Evolutionary conservation across 2,888 invertebrate species (phyloP).

Genomic region (Tenthredo notha): DNA sequence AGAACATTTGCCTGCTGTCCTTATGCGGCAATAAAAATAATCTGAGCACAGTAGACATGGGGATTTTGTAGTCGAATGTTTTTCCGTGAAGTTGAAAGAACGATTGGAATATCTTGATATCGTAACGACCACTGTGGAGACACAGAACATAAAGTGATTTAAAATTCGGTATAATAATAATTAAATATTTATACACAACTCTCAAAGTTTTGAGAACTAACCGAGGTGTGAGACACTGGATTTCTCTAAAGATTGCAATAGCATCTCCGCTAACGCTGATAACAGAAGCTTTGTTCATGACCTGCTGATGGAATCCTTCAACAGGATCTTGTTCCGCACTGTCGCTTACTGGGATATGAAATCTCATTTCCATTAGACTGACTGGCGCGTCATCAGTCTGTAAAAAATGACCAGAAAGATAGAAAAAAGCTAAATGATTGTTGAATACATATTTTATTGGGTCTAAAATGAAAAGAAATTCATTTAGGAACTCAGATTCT

Average conservation of each 20-base stretch:
- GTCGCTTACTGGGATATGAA: constrained; percentile 97
- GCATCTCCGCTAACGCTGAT: constrained; percentile 99
- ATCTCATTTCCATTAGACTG: constrained; percentile 97
- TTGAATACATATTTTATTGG: not conserved
- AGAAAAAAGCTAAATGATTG: not conserved
- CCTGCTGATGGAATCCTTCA: constrained; percentile 97
- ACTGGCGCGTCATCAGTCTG: constrained; percentile 99
- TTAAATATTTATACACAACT: constrained; percentile 8
- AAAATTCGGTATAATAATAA: constrained; percentile 3
- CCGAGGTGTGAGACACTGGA: constrained; percentile 99
- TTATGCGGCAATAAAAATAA: constrained; percentile 97
- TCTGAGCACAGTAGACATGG: constrained; percentile 96
- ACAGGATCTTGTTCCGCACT: constrained; percentile 94
- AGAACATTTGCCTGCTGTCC: constrained; percentile 98
- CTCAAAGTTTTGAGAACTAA: constrained; percentile 73
- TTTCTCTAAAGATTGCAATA: constrained; percentile 96
- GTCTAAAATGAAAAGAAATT: not conserved
- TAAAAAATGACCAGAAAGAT: constrained; percentile 71
- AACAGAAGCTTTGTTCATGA: constrained; percentile 98
- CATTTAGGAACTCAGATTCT: not conserved
- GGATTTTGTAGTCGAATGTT: constrained; percentile 99
- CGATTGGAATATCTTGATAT: constrained; percentile 95
- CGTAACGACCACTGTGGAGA: constrained; percentile 94
- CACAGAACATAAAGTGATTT: constrained; percentile 65
- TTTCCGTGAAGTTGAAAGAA: constrained; percentile 97